Evolutionary conservation across 2,113 vertebrate species (phyloP), one percentile per base, ranked within the genome.

Genomic region (Leptocoma aspasia): DNA sequence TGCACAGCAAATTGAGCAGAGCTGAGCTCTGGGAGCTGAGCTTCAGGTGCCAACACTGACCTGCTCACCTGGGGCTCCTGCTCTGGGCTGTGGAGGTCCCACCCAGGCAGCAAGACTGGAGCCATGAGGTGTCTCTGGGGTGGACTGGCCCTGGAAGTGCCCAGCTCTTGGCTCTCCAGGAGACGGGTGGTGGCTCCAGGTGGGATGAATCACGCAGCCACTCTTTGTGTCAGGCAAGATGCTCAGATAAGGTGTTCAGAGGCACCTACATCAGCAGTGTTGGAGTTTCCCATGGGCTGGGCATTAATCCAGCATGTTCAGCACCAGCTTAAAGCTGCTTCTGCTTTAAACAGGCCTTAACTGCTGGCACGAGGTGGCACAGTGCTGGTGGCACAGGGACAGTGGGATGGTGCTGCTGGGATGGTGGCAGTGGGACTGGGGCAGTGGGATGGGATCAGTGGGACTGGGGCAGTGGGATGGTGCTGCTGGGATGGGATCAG

Each of bases 221-320:
- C 54, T 14, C 50, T 60, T 30, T 76, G 52, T 41, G 13, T 37
- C 18, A 3, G 30, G 70, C 44, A 13, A 28, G 92, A 57, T 28
- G 85, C 22, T 49, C 82, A 49, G 82, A 95, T 94, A 77, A 90
- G 86, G 95, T 91, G 95, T 92, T 96, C 93, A 89, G 94, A 72
- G 70, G 83, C 84, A 75, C 73, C 92, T 37, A 0, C 8, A 2
- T 6, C 44, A 4, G 72, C 13, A 42, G 3, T 2, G 19, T 2
- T 26, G 2, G 26, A 2, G 12, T 11, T 76, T 14, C 6, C 50
- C 85, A 3, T 1, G 82, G 75, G 59, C 88, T 50, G 94, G 50
- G 78, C 89, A 18, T 91, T 94, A 90, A 94, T 78, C 77, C 10
- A 22, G 96, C 96, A 95, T 85, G 94, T 60, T 39, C 6, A 49